These are phyloP conservation scores for Radopholus similis DNA, from an alignment of 1,140 invertebrate species.

Conservation along the genomic window DNA sequence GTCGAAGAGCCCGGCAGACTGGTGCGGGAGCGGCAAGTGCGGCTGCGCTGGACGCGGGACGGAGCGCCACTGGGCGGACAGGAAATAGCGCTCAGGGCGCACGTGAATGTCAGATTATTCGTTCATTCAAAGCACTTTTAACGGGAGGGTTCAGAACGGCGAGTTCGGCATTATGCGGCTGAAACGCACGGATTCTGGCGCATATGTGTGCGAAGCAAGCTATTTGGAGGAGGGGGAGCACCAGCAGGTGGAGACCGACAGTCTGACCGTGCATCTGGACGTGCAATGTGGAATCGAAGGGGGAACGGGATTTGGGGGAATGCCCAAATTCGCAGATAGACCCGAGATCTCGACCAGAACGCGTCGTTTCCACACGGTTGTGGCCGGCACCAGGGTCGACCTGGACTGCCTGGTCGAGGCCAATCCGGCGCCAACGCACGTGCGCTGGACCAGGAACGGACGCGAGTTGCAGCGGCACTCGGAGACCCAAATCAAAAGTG, in stretches of 20 bases:
- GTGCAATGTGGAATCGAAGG: slow-evolving; percentile 44
- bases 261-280: slow-evolving; percentile 40
- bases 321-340: slow-evolving; percentile 40
- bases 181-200: slow-evolving; percentile 38
- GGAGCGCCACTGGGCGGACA: slow-evolving; percentile 26
- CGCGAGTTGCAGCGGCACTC: slow-evolving; percentile 17
- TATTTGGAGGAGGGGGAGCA: slow-evolving; percentile 11
- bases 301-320: background rate
- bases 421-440: slow-evolving; percentile 41
- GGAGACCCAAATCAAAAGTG: background rate
- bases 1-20: slow-evolving; percentile 13
- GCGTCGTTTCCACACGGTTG: slow-evolving; percentile 33
- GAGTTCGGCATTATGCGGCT: slow-evolving; percentile 46
- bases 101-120: slow-evolving; percentile 28
- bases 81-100: slow-evolving; percentile 36
- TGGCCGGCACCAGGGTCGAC: slow-evolving; percentile 18
- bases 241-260: slow-evolving; percentile 13
- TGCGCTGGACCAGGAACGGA: slow-evolving; percentile 55
- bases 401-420: slow-evolving; percentile 44
- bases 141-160: slow-evolving; percentile 40
- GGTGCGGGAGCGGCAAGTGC: slow-evolving; percentile 26
- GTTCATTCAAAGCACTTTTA: slow-evolving; percentile 1
- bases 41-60: slow-evolving; percentile 43
- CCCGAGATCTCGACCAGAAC: slow-evolving; percentile 41
- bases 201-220: slow-evolving; percentile 45